Conservation (phyloP, 2,113 vertebrate species). For the Tychaedon coryphoeus region DNA sequence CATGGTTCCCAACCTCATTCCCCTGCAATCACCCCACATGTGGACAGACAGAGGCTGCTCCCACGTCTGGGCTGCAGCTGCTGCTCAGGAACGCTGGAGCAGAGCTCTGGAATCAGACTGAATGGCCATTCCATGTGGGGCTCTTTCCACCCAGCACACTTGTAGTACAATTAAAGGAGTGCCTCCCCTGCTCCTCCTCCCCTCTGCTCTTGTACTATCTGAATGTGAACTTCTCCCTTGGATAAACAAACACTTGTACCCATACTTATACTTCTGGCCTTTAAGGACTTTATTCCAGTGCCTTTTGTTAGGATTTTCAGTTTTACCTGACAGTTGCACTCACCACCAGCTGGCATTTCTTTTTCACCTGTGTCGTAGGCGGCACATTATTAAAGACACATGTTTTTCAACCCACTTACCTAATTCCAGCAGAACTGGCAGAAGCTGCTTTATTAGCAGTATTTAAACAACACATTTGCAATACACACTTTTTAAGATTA, state of each 20-base stretch:
- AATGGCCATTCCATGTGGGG: background rate
- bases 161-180: conserved; percentile 17
- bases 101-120: background rate
- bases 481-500: background rate
- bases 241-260: background rate
- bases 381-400: background rate
- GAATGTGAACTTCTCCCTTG: background rate
- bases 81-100: background rate
- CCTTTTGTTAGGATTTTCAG: background rate
- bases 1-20: fast-evolving
- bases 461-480: background rate
- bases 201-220: background rate
- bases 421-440: background rate
- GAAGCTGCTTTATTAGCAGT: background rate
- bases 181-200: background rate
- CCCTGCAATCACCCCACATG: background rate
- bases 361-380: background rate
- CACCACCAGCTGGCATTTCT: background rate
- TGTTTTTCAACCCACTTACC: conserved; percentile 25
- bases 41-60: background rate
- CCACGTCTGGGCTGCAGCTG: background rate
- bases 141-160: background rate
- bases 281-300: background rate
- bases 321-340: conserved; percentile 24
- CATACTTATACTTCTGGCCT: background rate